These are phyloP conservation scores for Pristionchus fissidentatus DNA, from an alignment of 2,888 invertebrate species.

Conservation along the genomic window DNA sequence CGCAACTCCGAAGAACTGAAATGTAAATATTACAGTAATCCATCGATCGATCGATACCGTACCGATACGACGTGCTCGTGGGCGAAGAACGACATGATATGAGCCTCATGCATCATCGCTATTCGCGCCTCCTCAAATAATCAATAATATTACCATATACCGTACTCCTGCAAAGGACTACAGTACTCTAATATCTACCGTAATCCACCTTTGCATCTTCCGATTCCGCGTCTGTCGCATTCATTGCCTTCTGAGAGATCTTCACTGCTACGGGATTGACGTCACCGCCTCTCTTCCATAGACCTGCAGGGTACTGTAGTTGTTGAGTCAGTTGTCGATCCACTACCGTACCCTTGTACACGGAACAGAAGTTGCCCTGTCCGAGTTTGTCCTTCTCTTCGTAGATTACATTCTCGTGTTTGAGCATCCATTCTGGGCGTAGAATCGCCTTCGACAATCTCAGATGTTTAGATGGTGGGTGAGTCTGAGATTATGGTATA, in stretches of 20 bases:
- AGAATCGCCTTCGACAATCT: not conserved
- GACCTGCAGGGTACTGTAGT: not conserved
- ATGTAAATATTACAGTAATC: conserved; percentile 23
- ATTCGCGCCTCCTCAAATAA: conserved; percentile 51
- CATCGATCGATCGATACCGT: not conserved
- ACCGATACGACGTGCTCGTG: conserved; percentile 61
- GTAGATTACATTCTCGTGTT: conserved; percentile 7
- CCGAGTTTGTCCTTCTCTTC: conserved; percentile 53
- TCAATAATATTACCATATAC: too few species aligned
- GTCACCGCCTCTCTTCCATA: not conserved
- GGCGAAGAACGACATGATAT: conserved; percentile 59
- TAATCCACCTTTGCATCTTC: not conserved
- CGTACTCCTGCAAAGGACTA: not conserved
- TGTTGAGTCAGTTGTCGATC: not conserved
- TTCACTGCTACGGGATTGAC: not conserved
- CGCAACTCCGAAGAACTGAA: conserved; percentile 26
- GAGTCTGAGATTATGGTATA: not conserved
- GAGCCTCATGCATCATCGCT: conserved; percentile 62
- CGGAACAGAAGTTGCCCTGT: conserved; percentile 58
- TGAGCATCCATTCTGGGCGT: not conserved
- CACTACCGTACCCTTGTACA: conserved; percentile 51
- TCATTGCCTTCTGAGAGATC: not conserved
- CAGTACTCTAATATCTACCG: not conserved
- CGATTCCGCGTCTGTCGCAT: not conserved
- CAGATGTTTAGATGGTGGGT: not conserved